Conservation (phyloP, 2,113 vertebrate genomes). For the Cinclus cinclus region DNA sequence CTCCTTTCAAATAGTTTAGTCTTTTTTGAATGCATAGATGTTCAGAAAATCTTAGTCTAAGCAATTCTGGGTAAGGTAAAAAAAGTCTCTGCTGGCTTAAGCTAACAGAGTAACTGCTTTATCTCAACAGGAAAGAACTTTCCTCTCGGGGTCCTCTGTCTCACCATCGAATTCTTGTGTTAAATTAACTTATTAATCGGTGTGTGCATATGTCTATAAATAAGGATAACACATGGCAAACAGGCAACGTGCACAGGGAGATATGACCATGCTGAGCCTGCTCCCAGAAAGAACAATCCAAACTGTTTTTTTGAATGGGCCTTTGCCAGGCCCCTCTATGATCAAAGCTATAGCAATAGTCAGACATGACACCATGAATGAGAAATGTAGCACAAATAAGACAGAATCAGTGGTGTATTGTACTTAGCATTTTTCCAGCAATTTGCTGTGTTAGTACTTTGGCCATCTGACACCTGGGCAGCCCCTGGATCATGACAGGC, state of each 20-base stretch:
- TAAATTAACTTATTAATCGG: slow-evolving; percentile 49
- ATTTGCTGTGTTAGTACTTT: neutral
- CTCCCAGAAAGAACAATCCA: neutral
- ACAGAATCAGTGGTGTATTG: neutral
- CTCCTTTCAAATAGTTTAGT: slow-evolving; percentile 65
- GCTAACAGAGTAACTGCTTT: slow-evolving; percentile 45
- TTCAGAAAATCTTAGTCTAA: slow-evolving; percentile 56
- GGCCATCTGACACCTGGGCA: neutral
- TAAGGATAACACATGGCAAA: slow-evolving; percentile 23
- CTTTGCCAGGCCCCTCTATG: neutral
- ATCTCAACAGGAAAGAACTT: slow-evolving; percentile 41
- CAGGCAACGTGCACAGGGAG: slow-evolving; percentile 1
- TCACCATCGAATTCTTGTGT: neutral
- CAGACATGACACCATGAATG: slow-evolving; percentile 50
- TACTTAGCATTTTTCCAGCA: neutral
- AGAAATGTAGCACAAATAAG: slow-evolving; percentile 35
- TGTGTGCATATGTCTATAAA: neutral
- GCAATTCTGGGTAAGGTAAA: slow-evolving; percentile 15
- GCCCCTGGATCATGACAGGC: neutral
- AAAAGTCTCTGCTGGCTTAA: neutral
- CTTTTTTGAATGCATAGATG: slow-evolving; percentile 38
- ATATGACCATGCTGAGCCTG: neutral
- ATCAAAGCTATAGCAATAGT: neutral
- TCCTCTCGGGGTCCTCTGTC: slow-evolving; percentile 31
- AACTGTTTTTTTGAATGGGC: neutral